A percentile compares a stretch with the other conserved stretches of the same genome.
phyloP scores from a whole-genome alignment of 2,113 vertebrate species.

The Sphyrna mokarran region DNA sequence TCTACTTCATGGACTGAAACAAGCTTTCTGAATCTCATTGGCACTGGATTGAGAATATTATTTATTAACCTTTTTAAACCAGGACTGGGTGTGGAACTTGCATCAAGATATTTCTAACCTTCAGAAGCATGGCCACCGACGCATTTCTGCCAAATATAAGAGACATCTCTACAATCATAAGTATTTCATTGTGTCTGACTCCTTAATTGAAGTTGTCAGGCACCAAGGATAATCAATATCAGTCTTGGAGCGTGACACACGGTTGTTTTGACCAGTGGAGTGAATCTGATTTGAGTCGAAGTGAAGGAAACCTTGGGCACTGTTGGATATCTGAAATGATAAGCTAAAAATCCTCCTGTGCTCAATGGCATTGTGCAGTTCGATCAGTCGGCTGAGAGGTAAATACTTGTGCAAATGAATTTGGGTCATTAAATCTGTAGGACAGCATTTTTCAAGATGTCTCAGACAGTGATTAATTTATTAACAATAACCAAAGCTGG shows the following conservation, averaged over 20 bases:
- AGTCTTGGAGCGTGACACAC: not conserved
- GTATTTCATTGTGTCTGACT: not conserved
- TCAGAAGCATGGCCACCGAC: not conserved
- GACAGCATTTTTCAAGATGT: not conserved
- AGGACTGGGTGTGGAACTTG: not conserved
- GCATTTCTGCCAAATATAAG: not conserved
- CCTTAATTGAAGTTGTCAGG: not conserved
- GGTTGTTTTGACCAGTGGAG: not conserved
- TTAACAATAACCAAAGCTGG: not conserved
- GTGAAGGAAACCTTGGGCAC: not conserved
- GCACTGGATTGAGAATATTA: not conserved
- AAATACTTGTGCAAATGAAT: not conserved
- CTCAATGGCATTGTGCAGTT: not conserved
- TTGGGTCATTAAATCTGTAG: not conserved
- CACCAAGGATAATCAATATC: slow-evolving; percentile 20
- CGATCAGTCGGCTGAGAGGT: not conserved
- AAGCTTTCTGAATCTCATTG: not conserved
- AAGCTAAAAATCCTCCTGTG: not conserved
- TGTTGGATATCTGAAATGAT: not conserved
- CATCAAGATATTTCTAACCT: not conserved
- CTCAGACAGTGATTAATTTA: not conserved
- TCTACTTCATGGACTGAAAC: not conserved
- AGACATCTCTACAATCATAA: not conserved
- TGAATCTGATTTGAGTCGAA: slow-evolving; percentile 7
- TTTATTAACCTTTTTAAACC: not conserved